A percentile compares a stretch with the other conserved stretches of the same genome.
These are phyloP conservation scores for Cantharis nigra DNA, from an alignment of 2,888 invertebrate genomes.

Conservation along the genomic window DNA sequence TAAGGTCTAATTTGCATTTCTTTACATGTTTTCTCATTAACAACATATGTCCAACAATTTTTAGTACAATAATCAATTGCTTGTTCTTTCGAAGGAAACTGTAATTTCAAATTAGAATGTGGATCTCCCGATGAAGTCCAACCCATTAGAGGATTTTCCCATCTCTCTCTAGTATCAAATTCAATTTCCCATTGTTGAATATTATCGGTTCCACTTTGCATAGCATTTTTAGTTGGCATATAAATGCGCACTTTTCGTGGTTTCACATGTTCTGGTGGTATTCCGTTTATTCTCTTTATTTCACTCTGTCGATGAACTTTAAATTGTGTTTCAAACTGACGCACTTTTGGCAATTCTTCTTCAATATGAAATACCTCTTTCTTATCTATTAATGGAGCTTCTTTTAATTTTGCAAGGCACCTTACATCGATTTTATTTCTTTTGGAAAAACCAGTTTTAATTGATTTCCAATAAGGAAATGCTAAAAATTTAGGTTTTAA, in stretches of 20 bases:
- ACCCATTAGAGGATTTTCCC: slow-evolving; percentile 99
- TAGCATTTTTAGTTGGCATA: slow-evolving; percentile 89
- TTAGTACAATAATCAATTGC: slow-evolving; percentile 92
- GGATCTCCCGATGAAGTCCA: slow-evolving; percentile 97
- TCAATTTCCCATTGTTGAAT: slow-evolving; percentile 91
- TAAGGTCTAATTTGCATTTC: slow-evolving; percentile 86
- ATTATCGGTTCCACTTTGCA: slow-evolving; percentile 97
- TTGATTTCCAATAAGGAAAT: neutral
- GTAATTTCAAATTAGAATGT: slow-evolving; percentile 85
- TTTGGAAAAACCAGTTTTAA: neutral
- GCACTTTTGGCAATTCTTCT: neutral
- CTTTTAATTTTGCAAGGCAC: neutral
- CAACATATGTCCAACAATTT: slow-evolving; percentile 90
- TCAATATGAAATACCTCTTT: neutral
- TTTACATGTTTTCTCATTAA: slow-evolving; percentile 76
- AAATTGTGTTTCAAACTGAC: neutral
- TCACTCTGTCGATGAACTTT: neutral
- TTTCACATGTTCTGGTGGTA: slow-evolving; percentile 89
- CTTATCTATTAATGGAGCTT: neutral
- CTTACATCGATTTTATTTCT: neutral
- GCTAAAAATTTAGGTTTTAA: neutral
- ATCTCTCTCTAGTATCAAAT: slow-evolving; percentile 93
- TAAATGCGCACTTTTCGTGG: slow-evolving; percentile 85
- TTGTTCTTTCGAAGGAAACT: slow-evolving; percentile 80
- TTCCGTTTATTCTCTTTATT: slow-evolving; percentile 66